phyloP scores from a whole-genome alignment of 2,797 vertebrate species.

The Champsocephalus esox region DNA sequence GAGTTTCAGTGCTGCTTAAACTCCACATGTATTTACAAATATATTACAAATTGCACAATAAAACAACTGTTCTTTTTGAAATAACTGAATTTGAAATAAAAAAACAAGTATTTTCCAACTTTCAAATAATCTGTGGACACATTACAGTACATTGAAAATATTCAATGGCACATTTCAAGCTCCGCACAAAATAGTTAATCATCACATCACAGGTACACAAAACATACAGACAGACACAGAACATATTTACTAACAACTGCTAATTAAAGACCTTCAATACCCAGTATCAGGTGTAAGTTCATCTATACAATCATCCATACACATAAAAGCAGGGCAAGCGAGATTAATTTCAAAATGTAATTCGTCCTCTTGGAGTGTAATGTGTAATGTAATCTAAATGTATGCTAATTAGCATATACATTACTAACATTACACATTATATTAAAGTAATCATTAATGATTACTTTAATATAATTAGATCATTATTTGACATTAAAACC shows the following conservation, averaged over 20 bases:
- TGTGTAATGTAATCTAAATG: neutral
- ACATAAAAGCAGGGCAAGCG: slow-evolving; percentile 4
- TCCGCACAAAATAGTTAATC: slow-evolving; percentile 29
- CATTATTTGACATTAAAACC: too few relatives aligned
- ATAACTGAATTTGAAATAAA: slow-evolving; percentile 15
- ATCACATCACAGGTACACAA: slow-evolving; percentile 24
- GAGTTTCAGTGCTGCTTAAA: slow-evolving; percentile 32
- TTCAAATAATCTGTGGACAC: neutral
- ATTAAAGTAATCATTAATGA: too few relatives aligned
- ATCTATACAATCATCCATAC: neutral
- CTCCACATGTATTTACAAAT: neutral
- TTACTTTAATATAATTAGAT: slow-evolving; percentile 2
- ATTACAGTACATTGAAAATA: slow-evolving; percentile 10
- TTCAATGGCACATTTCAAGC: slow-evolving; percentile 37
- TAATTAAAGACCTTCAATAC: slow-evolving; percentile 6
- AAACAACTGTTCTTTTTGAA: neutral
- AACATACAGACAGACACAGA: slow-evolving; percentile 14
- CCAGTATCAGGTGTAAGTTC: neutral
- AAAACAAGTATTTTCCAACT: neutral
- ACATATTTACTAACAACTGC: slow-evolving; percentile 33
- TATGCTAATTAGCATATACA: too few relatives aligned
- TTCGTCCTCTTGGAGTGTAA: neutral
- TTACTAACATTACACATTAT: too few relatives aligned
- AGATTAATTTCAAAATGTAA: slow-evolving; percentile 13
- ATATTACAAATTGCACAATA: neutral